Base-by-base conservation (phyloP, 2,888 invertebrate genomes). In the Phanerotoma sp. region DNA sequence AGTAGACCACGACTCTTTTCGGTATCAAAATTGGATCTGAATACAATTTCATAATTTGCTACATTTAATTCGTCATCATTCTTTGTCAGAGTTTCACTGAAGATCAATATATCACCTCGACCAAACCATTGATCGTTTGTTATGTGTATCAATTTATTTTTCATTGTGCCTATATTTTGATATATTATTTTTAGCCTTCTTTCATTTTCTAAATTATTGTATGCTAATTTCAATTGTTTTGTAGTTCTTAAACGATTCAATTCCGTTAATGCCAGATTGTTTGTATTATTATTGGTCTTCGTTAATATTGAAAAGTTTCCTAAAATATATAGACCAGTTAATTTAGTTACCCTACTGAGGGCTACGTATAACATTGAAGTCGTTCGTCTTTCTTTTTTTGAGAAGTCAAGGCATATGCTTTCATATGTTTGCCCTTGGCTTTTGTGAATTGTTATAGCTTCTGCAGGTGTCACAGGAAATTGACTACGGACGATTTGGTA, bases 311-410 rank as follows among this genome's bases (percentile, higher is more conserved):
- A 11, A 35, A 51, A 47, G 2, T 18, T 3, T 6, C 48, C 48
- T 5, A 56, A n/a, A 21, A 48, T 51, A 48, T 28, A 56, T 48
- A 44, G 48, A 30, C 51, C 48, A 13, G 15, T 21, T 16, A 54
- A 9, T 11, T 40, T 37, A 25, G 21, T 37, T 4, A 54, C 50
- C 45, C 50, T 37, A 15, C 41, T 48, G 0, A 48, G 11, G 4
- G 48, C 48, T 2, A 48, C 48, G 11, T 48, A 48, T 5, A 48
- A 16, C 18, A 48, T 22, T n/a, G 16, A 22, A 28, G 11, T 5
- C 2, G 11, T 25, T 13, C 15, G 16, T 10, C 25, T 15, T 37
- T 38, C 25, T 4, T 5, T 9, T 22, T 22, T 25, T 0, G 25
- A 16, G 10, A 48, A 37, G 5, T 35, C 28, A 4, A 38, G 16